Base-by-base conservation (phyloP, 2,888 invertebrate genomes). In the Phragmatobia fuliginosa region DNA sequence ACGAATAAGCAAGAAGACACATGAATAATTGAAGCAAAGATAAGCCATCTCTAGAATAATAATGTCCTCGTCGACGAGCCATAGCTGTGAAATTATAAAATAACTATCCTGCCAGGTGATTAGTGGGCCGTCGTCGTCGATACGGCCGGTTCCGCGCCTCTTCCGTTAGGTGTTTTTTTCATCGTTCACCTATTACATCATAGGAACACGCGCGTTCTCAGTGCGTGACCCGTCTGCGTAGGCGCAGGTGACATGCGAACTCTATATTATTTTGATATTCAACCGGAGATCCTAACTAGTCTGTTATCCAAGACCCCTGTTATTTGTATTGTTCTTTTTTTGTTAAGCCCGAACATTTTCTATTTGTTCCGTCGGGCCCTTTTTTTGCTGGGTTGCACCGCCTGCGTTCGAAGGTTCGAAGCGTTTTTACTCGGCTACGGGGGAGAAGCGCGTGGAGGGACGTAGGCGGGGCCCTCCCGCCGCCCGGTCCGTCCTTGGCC, bases 281-380 rank as follows among this genome's bases (percentile, higher is more conserved):
- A 86, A 84, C 84, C 85, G 85, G 80, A 88, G 85, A 84, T 81
- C 86, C 83, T 85, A 87, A 89, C 90, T 90, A 90, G 90, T 92
- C 87, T 91, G 92, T 90, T 91, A 93, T 87, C 86, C 88, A 91
- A 92, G 90, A 91, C 89, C 91, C 90, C 87, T 87, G 89, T 90
- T 92, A 90, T 92, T 91, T 91, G 89, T 89, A 82, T 90, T 88
- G 56, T 56, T 56, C n/a, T 84, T 89, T 92, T 91, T 90, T 88
- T 81, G 78, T 80, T 79, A 81, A 83, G 76, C 75, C 80, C 82
- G 84, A 91, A 81, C 89, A 88, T 94, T 94, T 93, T 94, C 94
- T 94, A 94, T 94, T 94, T 94, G 94, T 94, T 93, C 93, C 92
- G 92, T 88, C 88, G 92, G 91, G 89, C 88, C 92, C 90, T 87